Evolutionary conservation across 2,113 vertebrate species (phyloP), one percentile per base, ranked within the genome.

Genomic region (Peromyscus polionotus): DNA sequence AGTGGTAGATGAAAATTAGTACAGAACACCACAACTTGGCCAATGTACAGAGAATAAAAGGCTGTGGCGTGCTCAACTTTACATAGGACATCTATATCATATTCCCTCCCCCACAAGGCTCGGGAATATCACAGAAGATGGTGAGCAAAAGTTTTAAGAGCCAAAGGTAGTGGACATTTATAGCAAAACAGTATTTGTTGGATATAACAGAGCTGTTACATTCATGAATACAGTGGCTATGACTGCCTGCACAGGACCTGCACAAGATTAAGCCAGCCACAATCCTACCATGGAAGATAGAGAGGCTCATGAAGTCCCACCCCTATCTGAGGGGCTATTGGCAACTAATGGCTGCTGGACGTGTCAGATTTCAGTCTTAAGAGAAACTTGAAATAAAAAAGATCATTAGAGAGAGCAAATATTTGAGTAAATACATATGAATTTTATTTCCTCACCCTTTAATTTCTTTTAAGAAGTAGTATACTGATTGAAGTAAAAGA

Each of bases 321-420:
- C 73, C 22, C 20, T 45, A 42, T 20, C 39, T 76, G 73, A 26
- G 39, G 39, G 42, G 73, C 39, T 76, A 45, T 26, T 76, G 39
- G 39, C 39, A 45, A 45, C 5, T 13, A 7, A 26, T 45, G 73
- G 20, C 73, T 76, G 39, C 5, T 11, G 22, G 9, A 45, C 13
- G 10, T 42, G 39, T 45, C 73, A 76, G 73, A 45, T 76, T 76
- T 26, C 39, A 76, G 10, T 39, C n/a, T 73, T 39, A 59, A 75
- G 48, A 68, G 77, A 96, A 92, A 73, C 24, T 59, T 73, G 70
- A 96, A 91, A 91, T 36, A 61, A 85, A 91, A n/a, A 80, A 79
- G 42, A 76, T 61, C 10, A 76, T 19, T 92, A 68, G 51, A 91
- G 54, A 91, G 48, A 16, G 20, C 76, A 80, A 70, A 86, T 90